A percentile compares a stretch with the other conserved stretches of the same genome.
phyloP scores from a whole-genome alignment of 2,113 vertebrate genomes.

The Benthochromis sp. region DNA sequence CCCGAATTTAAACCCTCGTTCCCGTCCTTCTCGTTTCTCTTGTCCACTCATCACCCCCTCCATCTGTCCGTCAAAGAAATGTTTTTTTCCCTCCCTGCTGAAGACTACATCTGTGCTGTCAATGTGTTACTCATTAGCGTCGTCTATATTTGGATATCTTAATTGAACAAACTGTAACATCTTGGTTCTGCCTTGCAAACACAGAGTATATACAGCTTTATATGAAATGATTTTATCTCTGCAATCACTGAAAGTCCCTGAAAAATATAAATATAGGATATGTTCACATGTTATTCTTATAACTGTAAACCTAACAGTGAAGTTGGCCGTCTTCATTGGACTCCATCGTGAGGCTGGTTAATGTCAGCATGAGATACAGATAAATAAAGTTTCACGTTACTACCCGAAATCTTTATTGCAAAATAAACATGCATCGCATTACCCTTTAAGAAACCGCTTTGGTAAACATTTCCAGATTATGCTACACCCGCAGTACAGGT shows the following conservation, averaged over 20 bases:
- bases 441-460: not conserved
- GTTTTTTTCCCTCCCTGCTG: not conserved
- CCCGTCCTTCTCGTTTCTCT: not conserved
- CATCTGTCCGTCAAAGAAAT: not conserved
- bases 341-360: not conserved
- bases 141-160: constrained; percentile 12
- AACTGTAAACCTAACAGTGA: not conserved
- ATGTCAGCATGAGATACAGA: not conserved
- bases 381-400: not conserved
- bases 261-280: not conserved
- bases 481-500: not conserved
- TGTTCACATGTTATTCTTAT: not conserved
- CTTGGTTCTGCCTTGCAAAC: not conserved
- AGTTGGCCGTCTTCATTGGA: not conserved
- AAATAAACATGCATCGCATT: not conserved
- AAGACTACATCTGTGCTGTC: not conserved
- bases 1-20: not conserved
- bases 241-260: not conserved
- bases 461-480: not conserved
- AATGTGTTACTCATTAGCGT: not conserved
- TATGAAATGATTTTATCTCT: not conserved
- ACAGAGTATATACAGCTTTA: not conserved
- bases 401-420: not conserved
- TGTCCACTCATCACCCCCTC: not conserved
- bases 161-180: not conserved